Evolutionary conservation across 2,797 vertebrate species (phyloP).

Genomic region (Natrix natrix): DNA sequence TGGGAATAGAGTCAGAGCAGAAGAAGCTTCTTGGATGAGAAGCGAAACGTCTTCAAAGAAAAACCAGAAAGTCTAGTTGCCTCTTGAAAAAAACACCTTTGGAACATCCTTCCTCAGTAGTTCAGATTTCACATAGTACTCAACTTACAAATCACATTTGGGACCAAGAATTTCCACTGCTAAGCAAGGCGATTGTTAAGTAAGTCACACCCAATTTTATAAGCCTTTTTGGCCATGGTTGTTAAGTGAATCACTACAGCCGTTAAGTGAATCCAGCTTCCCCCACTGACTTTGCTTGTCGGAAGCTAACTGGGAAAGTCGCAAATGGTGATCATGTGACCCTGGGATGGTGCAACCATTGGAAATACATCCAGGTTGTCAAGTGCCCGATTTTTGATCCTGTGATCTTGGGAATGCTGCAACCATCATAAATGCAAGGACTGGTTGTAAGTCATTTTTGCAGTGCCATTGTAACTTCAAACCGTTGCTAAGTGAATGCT

Average conservation of each 20-base stretch:
- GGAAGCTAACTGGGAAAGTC: background rate
- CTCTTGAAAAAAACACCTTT: no score
- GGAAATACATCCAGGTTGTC: background rate
- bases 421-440: background rate
- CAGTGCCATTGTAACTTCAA: background rate
- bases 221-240: background rate
- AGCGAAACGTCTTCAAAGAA: no score
- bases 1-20: no score
- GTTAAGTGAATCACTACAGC: background rate
- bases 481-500: background rate
- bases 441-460: background rate
- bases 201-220: background rate
- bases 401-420: background rate
- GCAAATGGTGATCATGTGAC: background rate
- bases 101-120: no score
- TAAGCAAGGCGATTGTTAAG: background rate
- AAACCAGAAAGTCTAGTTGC: no score
- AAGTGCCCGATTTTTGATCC: background rate
- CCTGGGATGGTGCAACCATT: background rate
- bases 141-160: background rate
- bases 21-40: no score
- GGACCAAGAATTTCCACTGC: background rate
- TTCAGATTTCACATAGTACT: background rate
- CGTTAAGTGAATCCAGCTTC: background rate
- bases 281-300: background rate